phyloP scores from a whole-genome alignment of 2,888 invertebrate genomes.

The Chrysotoxum bicinctum region DNA sequence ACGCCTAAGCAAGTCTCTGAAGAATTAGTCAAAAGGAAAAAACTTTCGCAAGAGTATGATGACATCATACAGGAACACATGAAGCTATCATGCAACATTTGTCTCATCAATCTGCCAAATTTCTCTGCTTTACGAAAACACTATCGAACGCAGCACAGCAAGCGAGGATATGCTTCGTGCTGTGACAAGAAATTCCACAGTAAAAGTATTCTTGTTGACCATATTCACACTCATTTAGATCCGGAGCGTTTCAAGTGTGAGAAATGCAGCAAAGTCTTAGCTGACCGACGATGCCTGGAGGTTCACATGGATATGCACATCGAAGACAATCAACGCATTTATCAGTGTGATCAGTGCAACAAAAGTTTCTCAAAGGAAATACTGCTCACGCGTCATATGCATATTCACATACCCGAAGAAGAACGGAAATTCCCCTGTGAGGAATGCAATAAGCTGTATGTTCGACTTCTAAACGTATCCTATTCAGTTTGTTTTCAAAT shows the following conservation, averaged over 20 bases:
- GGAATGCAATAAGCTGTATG: constrained; percentile 77
- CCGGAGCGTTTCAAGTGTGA: constrained; percentile 79
- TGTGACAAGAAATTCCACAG: constrained; percentile 79
- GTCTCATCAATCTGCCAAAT: constrained; percentile 74
- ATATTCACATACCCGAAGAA: constrained; percentile 78
- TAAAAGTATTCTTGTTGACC: constrained; percentile 78
- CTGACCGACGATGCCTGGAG: constrained; percentile 76
- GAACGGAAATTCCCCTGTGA: constrained; percentile 77
- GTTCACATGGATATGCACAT: constrained; percentile 77
- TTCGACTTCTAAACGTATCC: background rate
- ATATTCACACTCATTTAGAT: constrained; percentile 78
- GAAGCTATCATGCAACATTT: constrained; percentile 78
- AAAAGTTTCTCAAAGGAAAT: constrained; percentile 78
- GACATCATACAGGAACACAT: constrained; percentile 76
- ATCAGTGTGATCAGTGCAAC: constrained; percentile 78
- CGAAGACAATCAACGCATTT: constrained; percentile 75
- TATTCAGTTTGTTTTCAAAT: background rate
- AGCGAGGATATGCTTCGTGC: constrained; percentile 78
- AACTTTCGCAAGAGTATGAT: constrained; percentile 76
- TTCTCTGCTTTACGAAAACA: constrained; percentile 76
- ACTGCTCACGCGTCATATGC: constrained; percentile 77
- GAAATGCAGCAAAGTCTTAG: constrained; percentile 76
- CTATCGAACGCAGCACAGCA: constrained; percentile 76
- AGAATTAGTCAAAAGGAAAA: constrained; percentile 50
- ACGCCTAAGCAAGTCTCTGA: constrained; percentile 45